Percentiles rank a stretch among this genome's conserved stretches.
phyloP scores from a whole-genome alignment of 2,797 vertebrate genomes.

The Buphagus erythrorhynchus region DNA sequence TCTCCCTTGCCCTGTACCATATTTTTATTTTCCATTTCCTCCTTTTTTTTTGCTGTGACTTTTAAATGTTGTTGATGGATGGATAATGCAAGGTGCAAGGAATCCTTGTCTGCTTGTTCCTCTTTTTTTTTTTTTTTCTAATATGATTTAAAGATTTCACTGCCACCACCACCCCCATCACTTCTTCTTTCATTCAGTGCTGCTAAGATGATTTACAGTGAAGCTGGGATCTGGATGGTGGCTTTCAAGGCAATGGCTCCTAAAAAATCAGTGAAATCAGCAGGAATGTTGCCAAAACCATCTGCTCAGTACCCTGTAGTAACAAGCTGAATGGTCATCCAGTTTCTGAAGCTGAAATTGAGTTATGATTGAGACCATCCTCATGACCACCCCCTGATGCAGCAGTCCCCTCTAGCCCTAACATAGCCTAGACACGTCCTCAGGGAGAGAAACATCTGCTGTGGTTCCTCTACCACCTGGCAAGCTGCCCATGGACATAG shows the following conservation, averaged over 20 bases:
- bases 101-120: background rate
- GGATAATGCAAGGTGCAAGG: background rate
- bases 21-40: background rate
- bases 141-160: background rate
- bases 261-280: background rate
- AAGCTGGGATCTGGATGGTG: background rate
- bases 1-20: background rate
- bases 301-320: background rate
- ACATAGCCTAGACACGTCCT: accelerated
- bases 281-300: background rate
- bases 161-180: background rate
- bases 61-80: background rate
- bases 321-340: background rate
- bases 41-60: accelerated
- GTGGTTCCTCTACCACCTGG: background rate
- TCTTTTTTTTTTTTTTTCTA: background rate
- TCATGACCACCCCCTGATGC: accelerated
- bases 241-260: background rate
- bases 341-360: background rate
- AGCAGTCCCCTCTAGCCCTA: background rate
- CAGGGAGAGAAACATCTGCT: background rate
- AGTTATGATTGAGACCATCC: background rate
- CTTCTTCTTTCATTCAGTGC: background rate
- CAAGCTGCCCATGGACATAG: background rate
- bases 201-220: background rate